Evolutionary conservation across 2,888 invertebrate genomes (phyloP).

Genomic region (Metopia argyrocephala): DNA sequence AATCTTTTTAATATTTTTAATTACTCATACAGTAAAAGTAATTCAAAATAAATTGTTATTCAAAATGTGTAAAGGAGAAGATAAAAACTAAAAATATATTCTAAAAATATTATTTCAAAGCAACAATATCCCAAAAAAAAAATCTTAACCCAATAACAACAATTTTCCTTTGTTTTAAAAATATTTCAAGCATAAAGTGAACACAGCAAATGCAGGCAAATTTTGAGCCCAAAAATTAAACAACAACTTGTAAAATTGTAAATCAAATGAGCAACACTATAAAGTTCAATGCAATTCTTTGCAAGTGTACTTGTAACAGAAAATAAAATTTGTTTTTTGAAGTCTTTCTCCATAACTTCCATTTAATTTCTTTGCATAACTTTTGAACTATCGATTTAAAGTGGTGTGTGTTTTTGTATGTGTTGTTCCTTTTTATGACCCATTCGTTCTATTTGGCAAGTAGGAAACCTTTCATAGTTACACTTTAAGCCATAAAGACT

Average conservation of each 20-base stretch:
- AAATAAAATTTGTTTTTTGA: too few relatives aligned
- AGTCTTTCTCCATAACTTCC: too few relatives aligned
- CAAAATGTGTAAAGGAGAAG: too few relatives aligned
- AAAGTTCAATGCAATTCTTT: constrained; percentile 23
- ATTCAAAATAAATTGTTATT: too few relatives aligned
- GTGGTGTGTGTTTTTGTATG: background rate
- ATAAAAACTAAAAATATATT: too few relatives aligned
- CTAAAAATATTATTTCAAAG: too few relatives aligned
- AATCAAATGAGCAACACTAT: background rate
- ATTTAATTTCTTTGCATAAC: too few relatives aligned
- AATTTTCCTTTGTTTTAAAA: background rate
- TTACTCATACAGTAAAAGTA: too few relatives aligned
- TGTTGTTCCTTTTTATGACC: background rate
- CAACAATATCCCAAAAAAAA: background rate
- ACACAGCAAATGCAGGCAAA: background rate
- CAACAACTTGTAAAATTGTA: background rate
- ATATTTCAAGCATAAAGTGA: background rate
- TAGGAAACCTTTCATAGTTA: constrained; percentile 25
- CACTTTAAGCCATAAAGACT: constrained; percentile 20
- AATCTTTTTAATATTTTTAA: too few relatives aligned
- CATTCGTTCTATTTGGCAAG: constrained; percentile 9
- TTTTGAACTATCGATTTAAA: too few relatives aligned
- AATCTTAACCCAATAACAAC: background rate
- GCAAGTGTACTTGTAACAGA: constrained; percentile 10
- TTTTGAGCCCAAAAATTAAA: background rate